Conservation (phyloP, 35 echinoderm and acorn worm species). For the Chiridota heheva region DNA sequence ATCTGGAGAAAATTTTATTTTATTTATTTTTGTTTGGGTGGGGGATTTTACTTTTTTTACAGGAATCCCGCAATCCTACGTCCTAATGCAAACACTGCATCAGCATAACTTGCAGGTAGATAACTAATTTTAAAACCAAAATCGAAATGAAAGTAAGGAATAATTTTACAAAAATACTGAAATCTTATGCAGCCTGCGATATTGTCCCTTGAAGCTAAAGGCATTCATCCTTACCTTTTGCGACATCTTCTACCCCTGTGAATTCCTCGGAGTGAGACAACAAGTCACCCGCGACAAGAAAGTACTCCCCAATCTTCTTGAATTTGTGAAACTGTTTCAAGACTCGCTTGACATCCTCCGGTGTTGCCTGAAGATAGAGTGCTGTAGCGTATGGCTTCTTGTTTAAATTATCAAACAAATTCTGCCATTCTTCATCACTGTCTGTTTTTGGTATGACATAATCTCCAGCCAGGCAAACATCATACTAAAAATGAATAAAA, state of each 20-base stretch:
- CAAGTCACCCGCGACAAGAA: background rate
- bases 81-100: no score
- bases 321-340: background rate
- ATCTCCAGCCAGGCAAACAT: slow-evolving; percentile 1
- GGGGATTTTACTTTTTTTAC: no score
- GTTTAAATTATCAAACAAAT: background rate
- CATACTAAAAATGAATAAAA: background rate
- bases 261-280: slow-evolving; percentile 16
- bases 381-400: slow-evolving; percentile 30
- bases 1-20: no score
- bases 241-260: no score
- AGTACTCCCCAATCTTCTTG: background rate
- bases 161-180: no score
- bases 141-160: no score
- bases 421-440: slow-evolving; percentile 17
- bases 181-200: background rate
- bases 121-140: no score
- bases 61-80: no score
- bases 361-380: background rate
- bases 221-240: background rate
- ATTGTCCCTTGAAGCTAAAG: background rate
- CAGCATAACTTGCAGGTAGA: no score
- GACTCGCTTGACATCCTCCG: background rate
- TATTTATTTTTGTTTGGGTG: no score
- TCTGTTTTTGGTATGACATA: background rate